Evolutionary conservation across 1,140 invertebrate species (phyloP), one percentile per base, ranked within the genome.

Genomic region (Euglossa dilemma): DNA sequence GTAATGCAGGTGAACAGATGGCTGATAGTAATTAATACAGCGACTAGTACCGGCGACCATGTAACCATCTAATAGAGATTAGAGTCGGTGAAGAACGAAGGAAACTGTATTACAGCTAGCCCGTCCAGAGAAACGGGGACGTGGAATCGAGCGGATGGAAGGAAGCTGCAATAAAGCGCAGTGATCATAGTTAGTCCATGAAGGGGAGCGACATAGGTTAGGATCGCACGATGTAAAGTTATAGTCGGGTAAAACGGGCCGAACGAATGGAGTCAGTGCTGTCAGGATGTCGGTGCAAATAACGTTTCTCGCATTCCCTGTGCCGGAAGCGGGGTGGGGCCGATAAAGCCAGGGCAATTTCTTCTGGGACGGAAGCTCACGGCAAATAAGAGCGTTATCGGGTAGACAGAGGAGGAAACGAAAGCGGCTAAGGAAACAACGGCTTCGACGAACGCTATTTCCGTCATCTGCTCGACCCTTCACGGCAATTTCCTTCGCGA

Each of bases 261-360:
- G 12, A 57, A 57, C 66, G 78, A 80, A 80, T 43, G 28, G n/a
- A 73, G 70, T 43, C 45, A 36, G 18, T 25, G 23, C 63, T 47
- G 63, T 57, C 36, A 14, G 23, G 52, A 20, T 52, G 28, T 52
- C 54, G 45, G 72, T 50, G 72, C 54, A 75, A 82, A 82, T 75
- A 82, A 75, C 80, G 45, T 67, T 74, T 57, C 52, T 47, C 72
- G 54, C 61, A 56, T 76, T 67, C 80, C 45, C 8, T 14, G 57
- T 36, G 45, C 23, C 70, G 25, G 52, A 72, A 20, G n/a, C 8
- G 9, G 70, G n/a, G 28, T 28, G 20, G 5, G 43, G 5, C 50
- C 72, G 72, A 81, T 81, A 81, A 81, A 81, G 61, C 59, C 61
- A 6, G 25, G 16, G 80, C 80, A 81, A 81, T 81, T 81, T 81